phyloP scores from a whole-genome alignment of 2,113 vertebrate species.

The Rhipidura dahli region DNA sequence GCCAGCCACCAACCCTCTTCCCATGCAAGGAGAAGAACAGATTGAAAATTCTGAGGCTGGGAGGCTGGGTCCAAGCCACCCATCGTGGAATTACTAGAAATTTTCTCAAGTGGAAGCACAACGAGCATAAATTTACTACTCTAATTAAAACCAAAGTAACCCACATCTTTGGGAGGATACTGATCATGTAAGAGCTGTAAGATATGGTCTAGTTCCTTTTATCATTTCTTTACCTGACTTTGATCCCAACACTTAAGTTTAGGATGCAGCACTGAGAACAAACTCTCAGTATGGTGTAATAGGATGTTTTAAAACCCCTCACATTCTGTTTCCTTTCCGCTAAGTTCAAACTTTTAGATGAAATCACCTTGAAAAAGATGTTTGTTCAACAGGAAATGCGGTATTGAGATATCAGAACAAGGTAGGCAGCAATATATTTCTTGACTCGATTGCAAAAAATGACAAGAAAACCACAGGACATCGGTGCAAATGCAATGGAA shows the following conservation, averaged over 20 bases:
- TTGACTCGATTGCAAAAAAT: constrained; percentile 51
- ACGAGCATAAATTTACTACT: background rate
- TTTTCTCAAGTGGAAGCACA: background rate
- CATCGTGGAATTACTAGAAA: background rate
- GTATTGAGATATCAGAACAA: constrained; percentile 72
- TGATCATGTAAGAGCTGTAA: background rate
- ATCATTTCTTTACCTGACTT: background rate
- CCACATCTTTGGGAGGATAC: background rate
- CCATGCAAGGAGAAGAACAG: background rate
- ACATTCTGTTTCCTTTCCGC: constrained; percentile 64
- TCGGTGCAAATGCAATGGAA: background rate
- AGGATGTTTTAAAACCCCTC: constrained; percentile 17
- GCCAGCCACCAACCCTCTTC: background rate
- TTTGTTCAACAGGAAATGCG: constrained; percentile 79
- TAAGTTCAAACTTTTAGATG: constrained; percentile 49
- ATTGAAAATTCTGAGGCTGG: background rate
- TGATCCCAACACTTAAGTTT: constrained; percentile 25
- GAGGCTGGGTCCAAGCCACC: background rate
- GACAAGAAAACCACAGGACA: constrained; percentile 51
- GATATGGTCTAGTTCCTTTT: background rate
- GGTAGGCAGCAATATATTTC: constrained; percentile 66
- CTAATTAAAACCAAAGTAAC: background rate
- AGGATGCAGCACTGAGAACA: constrained; percentile 34
- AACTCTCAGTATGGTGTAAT: constrained; percentile 2
- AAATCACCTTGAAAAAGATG: constrained; percentile 68